phyloP scores from a whole-genome alignment of 2,888 invertebrate species.

The Cosmorhoe ocellata region DNA sequence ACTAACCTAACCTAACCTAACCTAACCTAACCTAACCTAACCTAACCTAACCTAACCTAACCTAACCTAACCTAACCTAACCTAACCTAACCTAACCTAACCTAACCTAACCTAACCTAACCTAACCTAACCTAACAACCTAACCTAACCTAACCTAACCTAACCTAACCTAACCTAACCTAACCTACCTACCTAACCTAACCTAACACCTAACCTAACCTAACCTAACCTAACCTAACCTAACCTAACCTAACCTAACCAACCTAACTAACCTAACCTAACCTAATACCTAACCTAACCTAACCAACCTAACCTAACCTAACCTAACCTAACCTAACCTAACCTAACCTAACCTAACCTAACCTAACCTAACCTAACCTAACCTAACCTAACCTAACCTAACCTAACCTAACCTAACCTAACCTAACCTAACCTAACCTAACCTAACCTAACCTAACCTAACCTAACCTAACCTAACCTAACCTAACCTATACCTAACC shows the following conservation, averaged over 20 bases:
- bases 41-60: conserved; percentile 11
- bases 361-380: conserved; percentile 32
- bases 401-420: conserved; percentile 33
- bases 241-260: conserved; percentile 8
- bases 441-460: conserved; percentile 33
- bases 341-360: conserved; percentile 33
- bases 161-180: conserved; percentile 13
- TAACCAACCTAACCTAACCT: conserved; percentile 32
- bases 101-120: conserved; percentile 11
- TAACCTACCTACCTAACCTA: conserved; percentile 12
- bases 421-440: conserved; percentile 38
- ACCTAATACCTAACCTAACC: conserved; percentile 28
- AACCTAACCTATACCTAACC: conserved; percentile 35
- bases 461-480: conserved; percentile 35
- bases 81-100: conserved; percentile 11
- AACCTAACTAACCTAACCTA: conserved; percentile 8
- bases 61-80: conserved; percentile 11
- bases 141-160: conserved; percentile 12
- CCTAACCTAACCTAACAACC: conserved; percentile 12
- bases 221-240: conserved; percentile 9
- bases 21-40: conserved; percentile 9
- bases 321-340: conserved; percentile 30
- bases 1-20: conserved; percentile 11
- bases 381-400: conserved; percentile 28
- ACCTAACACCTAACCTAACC: conserved; percentile 11